Evolutionary conservation across 2,113 vertebrate species (phyloP).

Genomic region (Pachycephala philippinensis): DNA sequence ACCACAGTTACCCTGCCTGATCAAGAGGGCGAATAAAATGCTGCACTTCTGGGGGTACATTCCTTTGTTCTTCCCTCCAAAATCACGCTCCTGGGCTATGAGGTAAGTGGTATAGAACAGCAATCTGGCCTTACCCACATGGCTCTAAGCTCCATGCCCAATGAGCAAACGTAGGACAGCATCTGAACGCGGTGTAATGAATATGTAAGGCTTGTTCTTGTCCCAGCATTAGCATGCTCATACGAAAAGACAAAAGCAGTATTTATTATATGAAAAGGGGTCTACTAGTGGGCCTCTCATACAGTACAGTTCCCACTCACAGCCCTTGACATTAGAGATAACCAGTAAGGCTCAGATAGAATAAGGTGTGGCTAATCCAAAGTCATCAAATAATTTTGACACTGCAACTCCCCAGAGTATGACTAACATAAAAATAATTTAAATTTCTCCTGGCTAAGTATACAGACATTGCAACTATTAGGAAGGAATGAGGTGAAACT

Average conservation of each 20-base stretch:
- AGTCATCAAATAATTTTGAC: not conserved
- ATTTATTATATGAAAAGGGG: not conserved
- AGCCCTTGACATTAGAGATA: not conserved
- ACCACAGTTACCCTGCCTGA: not conserved
- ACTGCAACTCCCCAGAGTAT: not conserved
- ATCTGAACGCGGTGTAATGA: not conserved
- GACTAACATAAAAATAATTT: not conserved
- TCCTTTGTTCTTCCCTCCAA: not conserved
- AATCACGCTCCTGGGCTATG: not conserved
- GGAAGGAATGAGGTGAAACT: not conserved
- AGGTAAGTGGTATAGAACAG: not conserved
- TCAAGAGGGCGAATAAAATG: accelerated
- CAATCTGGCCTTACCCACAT: not conserved
- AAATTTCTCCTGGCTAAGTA: not conserved
- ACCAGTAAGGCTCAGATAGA: not conserved
- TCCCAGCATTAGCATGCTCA: not conserved
- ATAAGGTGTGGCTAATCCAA: not conserved
- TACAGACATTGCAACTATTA: not conserved
- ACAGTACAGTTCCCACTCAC: not conserved
- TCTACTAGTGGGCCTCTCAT: not conserved
- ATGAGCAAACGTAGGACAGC: not conserved
- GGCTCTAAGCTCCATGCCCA: accelerated
- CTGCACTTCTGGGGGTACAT: not conserved
- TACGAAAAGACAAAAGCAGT: not conserved
- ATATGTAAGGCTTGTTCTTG: not conserved